Evolutionary conservation across 2,888 invertebrate genomes (phyloP).

Genomic region (Phragmatobia fuliginosa): DNA sequence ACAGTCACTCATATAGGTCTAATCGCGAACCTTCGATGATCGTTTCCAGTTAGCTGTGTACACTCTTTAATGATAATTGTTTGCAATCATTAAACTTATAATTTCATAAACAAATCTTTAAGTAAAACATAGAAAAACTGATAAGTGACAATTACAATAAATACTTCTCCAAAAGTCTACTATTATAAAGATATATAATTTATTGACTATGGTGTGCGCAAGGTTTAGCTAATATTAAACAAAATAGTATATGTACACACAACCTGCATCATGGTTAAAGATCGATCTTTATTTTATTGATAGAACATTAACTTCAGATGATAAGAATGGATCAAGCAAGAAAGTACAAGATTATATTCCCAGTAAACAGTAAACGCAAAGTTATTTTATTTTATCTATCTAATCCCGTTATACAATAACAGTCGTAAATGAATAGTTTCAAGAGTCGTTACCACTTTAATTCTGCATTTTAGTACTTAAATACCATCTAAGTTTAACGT

Average conservation of each 20-base stretch:
- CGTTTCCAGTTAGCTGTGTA: no score
- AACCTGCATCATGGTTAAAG: not conserved
- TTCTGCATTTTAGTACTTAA: not conserved
- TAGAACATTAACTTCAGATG: not conserved
- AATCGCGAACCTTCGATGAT: no score
- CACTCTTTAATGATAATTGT: not conserved
- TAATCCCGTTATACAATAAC: not conserved
- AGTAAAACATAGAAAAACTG: no score
- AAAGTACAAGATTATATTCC: not conserved
- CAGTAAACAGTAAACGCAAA: not conserved
- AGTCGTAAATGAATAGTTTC: not conserved
- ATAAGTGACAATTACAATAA: no score
- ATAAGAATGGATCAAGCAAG: not conserved
- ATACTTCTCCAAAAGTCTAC: not conserved
- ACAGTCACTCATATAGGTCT: no score
- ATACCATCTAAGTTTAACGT: not conserved
- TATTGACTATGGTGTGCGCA: not conserved
- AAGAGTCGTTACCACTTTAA: not conserved
- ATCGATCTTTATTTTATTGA: not conserved
- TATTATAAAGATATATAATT: not conserved
- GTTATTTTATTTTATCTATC: not conserved
- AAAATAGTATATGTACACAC: not conserved
- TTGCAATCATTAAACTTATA: not conserved
- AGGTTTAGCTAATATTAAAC: not conserved
- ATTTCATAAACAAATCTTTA: no score